Evolutionary conservation across 2,113 vertebrate species (phyloP).

Genomic region (Petrocephalus microphthalmus): DNA sequence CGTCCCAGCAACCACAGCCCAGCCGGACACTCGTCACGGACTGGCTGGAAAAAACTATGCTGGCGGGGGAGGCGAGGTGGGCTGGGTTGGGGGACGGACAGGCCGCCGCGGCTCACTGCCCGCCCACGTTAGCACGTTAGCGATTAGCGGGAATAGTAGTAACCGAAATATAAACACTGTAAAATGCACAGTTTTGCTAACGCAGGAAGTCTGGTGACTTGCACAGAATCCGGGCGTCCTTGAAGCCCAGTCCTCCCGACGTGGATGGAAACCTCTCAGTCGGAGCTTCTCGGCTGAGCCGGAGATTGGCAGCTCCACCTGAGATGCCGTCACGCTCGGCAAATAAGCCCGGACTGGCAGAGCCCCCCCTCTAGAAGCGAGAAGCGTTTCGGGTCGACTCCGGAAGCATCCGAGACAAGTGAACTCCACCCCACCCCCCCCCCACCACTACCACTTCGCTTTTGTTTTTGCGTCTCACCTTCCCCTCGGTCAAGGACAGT

Average conservation of each 20-base stretch:
- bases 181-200: not conserved
- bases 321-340: not conserved
- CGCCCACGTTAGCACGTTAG: not conserved
- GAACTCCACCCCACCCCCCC: not conserved
- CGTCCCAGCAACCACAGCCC: not conserved
- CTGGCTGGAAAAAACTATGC: not conserved
- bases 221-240: not conserved
- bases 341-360: not conserved
- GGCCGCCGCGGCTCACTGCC: not conserved
- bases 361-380: not conserved
- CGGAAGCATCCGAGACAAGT: not conserved
- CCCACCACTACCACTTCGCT: not conserved
- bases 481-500: not conserved
- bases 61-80: not conserved
- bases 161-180: not conserved
- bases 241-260: not conserved
- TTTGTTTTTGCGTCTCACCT: constrained; percentile 1
- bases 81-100: not conserved
- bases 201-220: not conserved
- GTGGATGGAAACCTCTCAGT: not conserved
- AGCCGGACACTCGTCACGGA: not conserved
- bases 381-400: not conserved
- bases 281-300: not conserved
- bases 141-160: not conserved
- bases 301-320: not conserved